Evolutionary conservation across 2,888 invertebrate species (phyloP).

Genomic region (Scrobipalpa atriplicella): DNA sequence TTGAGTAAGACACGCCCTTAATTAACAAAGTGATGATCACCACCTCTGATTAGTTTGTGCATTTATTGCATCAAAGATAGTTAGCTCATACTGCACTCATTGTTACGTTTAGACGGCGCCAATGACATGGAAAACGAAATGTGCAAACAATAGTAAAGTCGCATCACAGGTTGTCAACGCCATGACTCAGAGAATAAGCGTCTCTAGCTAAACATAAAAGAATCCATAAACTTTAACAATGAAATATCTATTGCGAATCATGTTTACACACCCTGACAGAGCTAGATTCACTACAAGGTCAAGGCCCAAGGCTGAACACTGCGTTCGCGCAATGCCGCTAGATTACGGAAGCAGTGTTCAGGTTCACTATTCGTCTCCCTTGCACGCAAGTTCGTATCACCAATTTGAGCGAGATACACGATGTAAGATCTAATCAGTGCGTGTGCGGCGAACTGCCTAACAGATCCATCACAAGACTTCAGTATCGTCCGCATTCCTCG

Average conservation of each 20-base stretch:
- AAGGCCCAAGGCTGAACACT: constrained; percentile 72
- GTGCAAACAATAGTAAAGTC: background rate
- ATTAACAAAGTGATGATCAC: constrained; percentile 1
- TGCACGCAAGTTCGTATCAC: constrained; percentile 36
- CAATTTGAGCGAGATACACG: constrained; percentile 32
- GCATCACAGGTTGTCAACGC: background rate
- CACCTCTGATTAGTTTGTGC: background rate
- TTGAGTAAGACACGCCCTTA: constrained; percentile 3
- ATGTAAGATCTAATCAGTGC: constrained; percentile 40
- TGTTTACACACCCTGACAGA: constrained; percentile 45
- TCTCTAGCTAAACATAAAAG: constrained; percentile 5
- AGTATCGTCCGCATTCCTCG: constrained; percentile 64
- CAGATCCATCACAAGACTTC: constrained; percentile 65
- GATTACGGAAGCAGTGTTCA: constrained; percentile 40
- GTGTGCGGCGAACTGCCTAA: constrained; percentile 43
- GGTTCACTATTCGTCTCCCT: constrained; percentile 48
- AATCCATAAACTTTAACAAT: background rate
- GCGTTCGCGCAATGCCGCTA: constrained; percentile 48
- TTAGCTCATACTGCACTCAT: too few relatives aligned
- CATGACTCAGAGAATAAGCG: background rate
- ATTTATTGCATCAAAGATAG: background rate
- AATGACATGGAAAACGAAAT: background rate
- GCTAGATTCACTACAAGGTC: constrained; percentile 70
- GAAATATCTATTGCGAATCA: constrained; percentile 52
- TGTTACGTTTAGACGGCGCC: background rate